These are phyloP conservation scores for Sycophila sp. DNA, from an alignment of 1,140 invertebrate species.

Conservation along the genomic window DNA sequence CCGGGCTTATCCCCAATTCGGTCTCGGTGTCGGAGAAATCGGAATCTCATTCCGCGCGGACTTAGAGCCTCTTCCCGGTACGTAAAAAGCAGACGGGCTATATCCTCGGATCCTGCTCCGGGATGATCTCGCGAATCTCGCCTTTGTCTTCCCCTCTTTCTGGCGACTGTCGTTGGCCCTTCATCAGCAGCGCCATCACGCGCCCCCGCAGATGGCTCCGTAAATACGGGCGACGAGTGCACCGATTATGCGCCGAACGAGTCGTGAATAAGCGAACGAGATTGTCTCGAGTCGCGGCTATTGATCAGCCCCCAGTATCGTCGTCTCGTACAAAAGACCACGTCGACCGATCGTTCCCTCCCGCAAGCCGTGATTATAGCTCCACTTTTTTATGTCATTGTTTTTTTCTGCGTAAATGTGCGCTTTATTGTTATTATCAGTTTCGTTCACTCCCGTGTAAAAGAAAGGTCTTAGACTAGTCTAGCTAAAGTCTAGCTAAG, in stretches of 20 bases:
- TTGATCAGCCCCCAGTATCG: not conserved
- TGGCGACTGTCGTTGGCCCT: not conserved
- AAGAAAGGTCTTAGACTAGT: too few relatives aligned
- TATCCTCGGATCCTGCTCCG: not conserved
- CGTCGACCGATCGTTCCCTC: too few relatives aligned
- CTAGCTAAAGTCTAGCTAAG: too few relatives aligned
- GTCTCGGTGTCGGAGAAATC: not conserved
- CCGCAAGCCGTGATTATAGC: too few relatives aligned
- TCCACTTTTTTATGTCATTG: too few relatives aligned
- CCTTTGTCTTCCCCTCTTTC: constrained; percentile 8
- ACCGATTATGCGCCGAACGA: constrained; percentile 32
- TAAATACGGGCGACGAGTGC: constrained; percentile 26
- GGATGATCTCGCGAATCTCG: not conserved
- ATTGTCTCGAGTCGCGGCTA: too few relatives aligned
- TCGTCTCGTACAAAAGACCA: not conserved
- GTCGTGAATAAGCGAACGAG: constrained; percentile 15
- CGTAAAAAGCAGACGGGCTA: not conserved
- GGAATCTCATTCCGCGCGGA: constrained; percentile 15
- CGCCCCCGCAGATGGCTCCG: constrained; percentile 24
- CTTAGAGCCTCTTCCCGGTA: not conserved
- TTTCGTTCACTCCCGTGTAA: too few relatives aligned
- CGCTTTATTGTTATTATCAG: too few relatives aligned
- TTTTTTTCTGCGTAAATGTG: too few relatives aligned
- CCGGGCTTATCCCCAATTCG: constrained; percentile 18
- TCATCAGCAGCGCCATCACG: constrained; percentile 25